phyloP scores from a whole-genome alignment of 2,797 vertebrate species.

The Sarcoramphus papa region DNA sequence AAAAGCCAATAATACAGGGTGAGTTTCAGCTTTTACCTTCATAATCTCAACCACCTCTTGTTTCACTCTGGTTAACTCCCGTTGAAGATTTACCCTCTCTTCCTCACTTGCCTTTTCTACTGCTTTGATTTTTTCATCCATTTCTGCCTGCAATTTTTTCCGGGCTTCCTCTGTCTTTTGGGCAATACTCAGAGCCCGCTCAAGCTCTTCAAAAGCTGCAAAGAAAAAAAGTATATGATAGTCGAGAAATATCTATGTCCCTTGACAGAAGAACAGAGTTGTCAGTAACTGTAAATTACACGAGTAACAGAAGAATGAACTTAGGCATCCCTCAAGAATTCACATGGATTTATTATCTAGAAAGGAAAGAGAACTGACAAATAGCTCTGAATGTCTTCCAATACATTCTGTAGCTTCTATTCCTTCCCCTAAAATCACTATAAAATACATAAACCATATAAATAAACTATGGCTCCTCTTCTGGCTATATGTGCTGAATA shows the following conservation, averaged over 20 bases:
- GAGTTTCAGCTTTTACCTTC: conserved; percentile 81
- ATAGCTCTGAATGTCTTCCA: not conserved
- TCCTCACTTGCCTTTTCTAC: conserved; percentile 86
- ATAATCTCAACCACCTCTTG: conserved; percentile 90
- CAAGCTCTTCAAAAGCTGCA: conserved; percentile 94
- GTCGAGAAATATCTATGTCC: not conserved
- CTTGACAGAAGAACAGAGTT: not conserved
- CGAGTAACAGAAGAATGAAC: not conserved
- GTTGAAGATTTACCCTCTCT: conserved; percentile 87
- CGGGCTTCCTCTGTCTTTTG: conserved; percentile 89
- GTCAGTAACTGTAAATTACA: not conserved
- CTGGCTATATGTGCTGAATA: not conserved
- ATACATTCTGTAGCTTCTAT: not conserved
- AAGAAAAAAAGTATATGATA: not conserved
- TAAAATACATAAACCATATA: not conserved
- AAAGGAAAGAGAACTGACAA: not conserved
- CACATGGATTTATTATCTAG: not conserved
- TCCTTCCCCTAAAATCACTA: not conserved
- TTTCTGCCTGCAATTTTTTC: conserved; percentile 87
- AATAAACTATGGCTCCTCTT: not conserved
- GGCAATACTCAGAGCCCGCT: conserved; percentile 84
- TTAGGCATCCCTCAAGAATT: not conserved
- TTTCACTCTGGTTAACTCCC: conserved; percentile 88
- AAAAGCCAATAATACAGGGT: not conserved
- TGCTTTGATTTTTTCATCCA: conserved; percentile 87